Percentiles rank a stretch among this genome's conserved stretches.
Conservation (phyloP, 2,888 invertebrate species). For the Litoditis marina region DNA sequence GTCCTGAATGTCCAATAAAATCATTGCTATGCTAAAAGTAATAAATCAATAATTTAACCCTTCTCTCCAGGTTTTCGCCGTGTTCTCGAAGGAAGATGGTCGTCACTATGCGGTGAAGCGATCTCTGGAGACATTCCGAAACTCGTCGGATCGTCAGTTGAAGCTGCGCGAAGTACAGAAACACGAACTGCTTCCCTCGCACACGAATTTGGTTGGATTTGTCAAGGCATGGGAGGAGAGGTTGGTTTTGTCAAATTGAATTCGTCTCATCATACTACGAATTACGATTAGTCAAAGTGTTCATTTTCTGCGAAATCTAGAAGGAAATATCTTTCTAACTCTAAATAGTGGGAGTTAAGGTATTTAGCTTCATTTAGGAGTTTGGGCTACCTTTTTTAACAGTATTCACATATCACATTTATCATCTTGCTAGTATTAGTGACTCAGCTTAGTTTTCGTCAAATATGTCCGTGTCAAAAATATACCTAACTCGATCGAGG, state of each 20-base stretch:
- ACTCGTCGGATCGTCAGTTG: slow-evolving; percentile 29
- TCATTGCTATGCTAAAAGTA: too few relatives aligned
- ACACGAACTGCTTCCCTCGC: slow-evolving; percentile 72
- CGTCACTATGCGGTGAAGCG: slow-evolving; percentile 74
- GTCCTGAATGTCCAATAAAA: too few relatives aligned
- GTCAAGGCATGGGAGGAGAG: slow-evolving; percentile 75
- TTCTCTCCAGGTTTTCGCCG: slow-evolving; percentile 69
- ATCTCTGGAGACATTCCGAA: slow-evolving; percentile 61
- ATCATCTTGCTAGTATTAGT: too few relatives aligned
- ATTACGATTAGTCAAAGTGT: too few relatives aligned
- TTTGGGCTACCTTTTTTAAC: too few relatives aligned
- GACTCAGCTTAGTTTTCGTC: not conserved
- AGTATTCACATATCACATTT: too few relatives aligned
- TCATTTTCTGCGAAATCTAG: too few relatives aligned
- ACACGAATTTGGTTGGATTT: slow-evolving; percentile 72
- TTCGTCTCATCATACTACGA: not conserved
- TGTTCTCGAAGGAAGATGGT: slow-evolving; percentile 71
- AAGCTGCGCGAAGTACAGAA: slow-evolving; percentile 66
- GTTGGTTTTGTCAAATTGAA: too few relatives aligned
- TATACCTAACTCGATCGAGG: not conserved
- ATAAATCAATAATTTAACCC: too few relatives aligned
- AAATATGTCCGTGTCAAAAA: not conserved
- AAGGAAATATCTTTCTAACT: too few relatives aligned
- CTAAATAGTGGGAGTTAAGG: not conserved
- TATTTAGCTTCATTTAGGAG: not conserved